Conservation (phyloP, 2,797 vertebrate species). For the Gallirallus australis region DNA sequence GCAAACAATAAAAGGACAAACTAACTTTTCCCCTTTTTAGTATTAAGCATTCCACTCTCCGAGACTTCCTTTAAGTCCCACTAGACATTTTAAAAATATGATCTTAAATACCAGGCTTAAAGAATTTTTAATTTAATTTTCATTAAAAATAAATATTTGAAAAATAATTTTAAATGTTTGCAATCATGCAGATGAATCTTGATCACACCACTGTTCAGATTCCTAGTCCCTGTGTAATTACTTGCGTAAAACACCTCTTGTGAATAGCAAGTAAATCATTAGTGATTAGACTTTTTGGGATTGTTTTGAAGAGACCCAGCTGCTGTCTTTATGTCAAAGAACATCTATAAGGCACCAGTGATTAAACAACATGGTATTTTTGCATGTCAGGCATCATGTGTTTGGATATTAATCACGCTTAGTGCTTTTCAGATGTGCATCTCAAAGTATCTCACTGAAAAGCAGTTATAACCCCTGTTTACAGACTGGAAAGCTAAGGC, state of each 20-base stretch:
- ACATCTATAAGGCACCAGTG: constrained; percentile 44
- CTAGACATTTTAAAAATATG: not conserved
- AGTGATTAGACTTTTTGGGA: constrained; percentile 52
- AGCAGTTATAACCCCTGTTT: not conserved
- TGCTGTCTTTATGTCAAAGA: constrained; percentile 65
- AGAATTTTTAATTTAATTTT: constrained; percentile 45
- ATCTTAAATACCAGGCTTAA: not conserved
- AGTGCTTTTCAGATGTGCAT: constrained; percentile 41
- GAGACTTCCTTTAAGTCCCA: constrained; percentile 38
- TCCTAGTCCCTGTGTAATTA: constrained; percentile 48
- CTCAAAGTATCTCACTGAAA: not conserved
- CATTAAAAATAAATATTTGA: constrained; percentile 62
- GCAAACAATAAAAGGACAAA: not conserved
- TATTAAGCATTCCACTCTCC: not conserved
- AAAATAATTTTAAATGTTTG: constrained; percentile 59
- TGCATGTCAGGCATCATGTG: constrained; percentile 21
- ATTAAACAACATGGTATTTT: constrained; percentile 60
- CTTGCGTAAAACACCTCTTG: constrained; percentile 37
- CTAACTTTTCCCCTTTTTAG: not conserved
- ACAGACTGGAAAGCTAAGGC: not conserved
- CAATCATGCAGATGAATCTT: constrained; percentile 61
- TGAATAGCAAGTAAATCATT: constrained; percentile 63
- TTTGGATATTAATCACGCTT: constrained; percentile 19
- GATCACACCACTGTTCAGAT: constrained; percentile 33
- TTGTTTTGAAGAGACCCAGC: constrained; percentile 69